phyloP scores from a whole-genome alignment of 2,888 invertebrate species.

The Neria commutata region DNA sequence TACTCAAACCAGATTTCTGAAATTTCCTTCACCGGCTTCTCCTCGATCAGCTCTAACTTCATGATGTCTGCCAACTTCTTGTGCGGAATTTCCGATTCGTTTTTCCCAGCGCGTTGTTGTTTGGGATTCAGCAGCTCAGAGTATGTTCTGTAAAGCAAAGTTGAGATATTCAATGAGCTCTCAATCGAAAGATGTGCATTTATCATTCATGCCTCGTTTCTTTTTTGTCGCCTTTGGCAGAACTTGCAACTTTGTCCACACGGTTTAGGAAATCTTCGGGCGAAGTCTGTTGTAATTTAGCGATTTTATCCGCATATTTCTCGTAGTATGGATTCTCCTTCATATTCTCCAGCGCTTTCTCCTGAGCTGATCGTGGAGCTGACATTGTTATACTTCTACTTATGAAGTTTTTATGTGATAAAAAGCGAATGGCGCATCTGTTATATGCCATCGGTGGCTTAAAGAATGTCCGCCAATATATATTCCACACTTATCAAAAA shows the following conservation, averaged over 20 bases:
- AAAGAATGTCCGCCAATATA: too few relatives aligned
- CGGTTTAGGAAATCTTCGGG: slow-evolving; percentile 76
- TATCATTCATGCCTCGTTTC: slow-evolving; percentile 44
- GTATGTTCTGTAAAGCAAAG: slow-evolving; percentile 64
- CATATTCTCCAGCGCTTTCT: slow-evolving; percentile 64
- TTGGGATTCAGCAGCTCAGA: slow-evolving; percentile 73
- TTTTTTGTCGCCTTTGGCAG: slow-evolving; percentile 49
- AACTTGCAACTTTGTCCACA: slow-evolving; percentile 64
- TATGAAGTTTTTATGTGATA: slow-evolving; percentile 18
- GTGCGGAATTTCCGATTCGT: slow-evolving; percentile 59
- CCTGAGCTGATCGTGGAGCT: slow-evolving; percentile 59
- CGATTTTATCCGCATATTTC: slow-evolving; percentile 81
- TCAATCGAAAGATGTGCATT: too few relatives aligned
- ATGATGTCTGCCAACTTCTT: slow-evolving; percentile 72
- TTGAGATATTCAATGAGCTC: background rate
- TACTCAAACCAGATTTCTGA: slow-evolving; percentile 80
- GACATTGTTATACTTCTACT: slow-evolving; percentile 60
- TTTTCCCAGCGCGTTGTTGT: slow-evolving; percentile 51
- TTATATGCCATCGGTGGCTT: slow-evolving; percentile 34
- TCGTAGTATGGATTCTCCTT: slow-evolving; percentile 77
- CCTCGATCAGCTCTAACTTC: slow-evolving; percentile 75
- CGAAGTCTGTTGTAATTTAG: slow-evolving; percentile 73
- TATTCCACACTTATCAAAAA: too few relatives aligned
- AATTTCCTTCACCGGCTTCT: slow-evolving; percentile 76
- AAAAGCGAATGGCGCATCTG: slow-evolving; percentile 20